Base-by-base conservation (phyloP, 92 coral and sea anemone species). In the Actinernus sp. region DNA sequence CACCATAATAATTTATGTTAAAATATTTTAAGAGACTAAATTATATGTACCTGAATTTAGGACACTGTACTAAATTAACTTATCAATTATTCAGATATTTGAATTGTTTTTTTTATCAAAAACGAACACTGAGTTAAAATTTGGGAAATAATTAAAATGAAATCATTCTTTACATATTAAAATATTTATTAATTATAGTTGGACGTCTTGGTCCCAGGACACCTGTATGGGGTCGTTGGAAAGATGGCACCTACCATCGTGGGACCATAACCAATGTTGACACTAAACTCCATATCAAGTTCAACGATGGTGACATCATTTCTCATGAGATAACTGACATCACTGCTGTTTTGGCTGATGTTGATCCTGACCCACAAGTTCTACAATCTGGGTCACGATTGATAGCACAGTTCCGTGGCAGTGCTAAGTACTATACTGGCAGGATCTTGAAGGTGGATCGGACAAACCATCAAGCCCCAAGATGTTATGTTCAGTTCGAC, bases 181-280 rank as follows among this genome's bases (percentile, higher is more conserved):
- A n/a, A n/a, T n/a, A n/a, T n/a, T n/a, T n/a, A n/a, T n/a, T n/a
- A n/a, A n/a, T n/a, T 45, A 17, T 45, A 81, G 88, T 59, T 56
- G 88, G 88, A 19, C 19, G 61, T 27, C 55, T 81, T 43, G 88
- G 76, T n/a, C 82, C 82, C 1, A 59, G 82, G 43, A 73, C 82
- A 0, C 63, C 59, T 17, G 71, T 73, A 16, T 81, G 88, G 88
- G 88, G 76, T 19, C 75, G 81, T 11, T 73, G 82, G 82, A 81
- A 21, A 14, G 61, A 73, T 27, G 71, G 88, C 3, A 47, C 59
- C 16, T 81, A 81, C 28, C 71, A 25, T 33, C 50, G 65, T 20
- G 88, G 88, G 19, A 73, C 66, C 32, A 71, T 81, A 55, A 55
- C 76, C 43, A 81, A 63, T 40, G 76, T 73, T 1, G 82, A 81